phyloP scores from a whole-genome alignment of 2,888 invertebrate species.

The Miltochrista miniata region DNA sequence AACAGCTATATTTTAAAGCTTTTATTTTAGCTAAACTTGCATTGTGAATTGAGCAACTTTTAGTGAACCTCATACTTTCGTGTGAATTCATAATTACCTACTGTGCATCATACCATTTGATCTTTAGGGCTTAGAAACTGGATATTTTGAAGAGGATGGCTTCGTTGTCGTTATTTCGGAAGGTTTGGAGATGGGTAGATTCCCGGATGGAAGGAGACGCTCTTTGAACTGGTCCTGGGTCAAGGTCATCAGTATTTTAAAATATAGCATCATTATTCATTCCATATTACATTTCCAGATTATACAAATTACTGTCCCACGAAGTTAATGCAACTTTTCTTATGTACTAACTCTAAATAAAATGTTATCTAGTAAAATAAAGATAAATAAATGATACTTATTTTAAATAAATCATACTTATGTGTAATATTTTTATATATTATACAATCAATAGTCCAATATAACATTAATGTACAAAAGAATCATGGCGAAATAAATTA shows the following conservation, averaged over 20 bases:
- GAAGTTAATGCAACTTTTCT: background rate
- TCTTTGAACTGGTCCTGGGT: conserved; percentile 87
- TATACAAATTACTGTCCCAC: conserved; percentile 21
- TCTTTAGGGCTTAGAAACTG: conserved; percentile 82
- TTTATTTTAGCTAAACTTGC: conserved; percentile 5
- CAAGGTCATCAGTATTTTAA: conserved; percentile 83
- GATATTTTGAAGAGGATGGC: conserved; percentile 85
- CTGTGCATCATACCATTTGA: conserved; percentile 60
- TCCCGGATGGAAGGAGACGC: conserved; percentile 84
- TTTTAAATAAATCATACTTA: background rate
- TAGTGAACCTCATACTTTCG: conserved; percentile 3
- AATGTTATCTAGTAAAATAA: background rate
- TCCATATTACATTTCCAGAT: conserved; percentile 68
- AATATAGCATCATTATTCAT: conserved; percentile 65
- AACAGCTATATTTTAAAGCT: no score
- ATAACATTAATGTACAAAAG: background rate
- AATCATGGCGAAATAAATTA: no score
- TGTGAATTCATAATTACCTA: background rate
- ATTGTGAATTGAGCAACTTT: conserved; percentile 20
- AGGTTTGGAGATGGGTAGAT: conserved; percentile 85
- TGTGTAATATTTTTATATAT: no score
- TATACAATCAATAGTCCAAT: conserved; percentile 4
- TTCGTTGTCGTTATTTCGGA: conserved; percentile 85
- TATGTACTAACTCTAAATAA: background rate
- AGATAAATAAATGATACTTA: background rate